phyloP scores from a whole-genome alignment of 1,140 invertebrate species.

The Dendrolimus punctatus region DNA sequence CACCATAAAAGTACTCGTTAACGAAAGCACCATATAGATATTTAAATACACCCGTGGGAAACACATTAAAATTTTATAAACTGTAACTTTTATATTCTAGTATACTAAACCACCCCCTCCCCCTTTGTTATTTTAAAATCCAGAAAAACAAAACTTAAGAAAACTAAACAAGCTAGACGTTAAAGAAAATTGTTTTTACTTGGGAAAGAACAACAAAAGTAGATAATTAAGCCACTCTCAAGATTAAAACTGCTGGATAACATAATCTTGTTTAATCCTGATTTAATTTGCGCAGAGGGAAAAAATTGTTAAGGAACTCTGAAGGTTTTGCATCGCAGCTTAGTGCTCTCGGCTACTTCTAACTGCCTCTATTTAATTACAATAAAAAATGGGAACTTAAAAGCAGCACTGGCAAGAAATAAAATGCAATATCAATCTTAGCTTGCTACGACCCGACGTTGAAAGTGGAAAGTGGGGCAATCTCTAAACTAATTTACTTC shows the following conservation, averaged over 20 bases:
- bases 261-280: conserved; percentile 10
- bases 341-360: conserved; percentile 20
- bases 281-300: conserved; percentile 13
- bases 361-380: conserved; percentile 53
- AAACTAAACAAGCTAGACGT: too few species aligned
- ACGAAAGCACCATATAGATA: too few species aligned
- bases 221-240: conserved; percentile 4
- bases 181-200: too few species aligned
- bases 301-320: conserved; percentile 12
- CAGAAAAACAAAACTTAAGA: too few species aligned
- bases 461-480: conserved; percentile 34
- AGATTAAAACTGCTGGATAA: conserved; percentile 4
- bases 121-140: too few species aligned
- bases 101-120: too few species aligned
- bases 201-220: background rate
- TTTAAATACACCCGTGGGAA: too few species aligned
- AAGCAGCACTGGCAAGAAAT: conserved; percentile 35
- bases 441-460: conserved; percentile 9
- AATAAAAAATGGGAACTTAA: conserved; percentile 54
- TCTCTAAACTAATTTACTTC: conserved; percentile 51
- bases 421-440: conserved; percentile 37
- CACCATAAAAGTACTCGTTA: too few species aligned
- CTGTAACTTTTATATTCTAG: too few species aligned
- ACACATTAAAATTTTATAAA: too few species aligned
- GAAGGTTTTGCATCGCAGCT: conserved; percentile 10